These are phyloP conservation scores for Ahaetulla prasina DNA, from an alignment of 2,113 vertebrate genomes.

Conservation along the genomic window DNA sequence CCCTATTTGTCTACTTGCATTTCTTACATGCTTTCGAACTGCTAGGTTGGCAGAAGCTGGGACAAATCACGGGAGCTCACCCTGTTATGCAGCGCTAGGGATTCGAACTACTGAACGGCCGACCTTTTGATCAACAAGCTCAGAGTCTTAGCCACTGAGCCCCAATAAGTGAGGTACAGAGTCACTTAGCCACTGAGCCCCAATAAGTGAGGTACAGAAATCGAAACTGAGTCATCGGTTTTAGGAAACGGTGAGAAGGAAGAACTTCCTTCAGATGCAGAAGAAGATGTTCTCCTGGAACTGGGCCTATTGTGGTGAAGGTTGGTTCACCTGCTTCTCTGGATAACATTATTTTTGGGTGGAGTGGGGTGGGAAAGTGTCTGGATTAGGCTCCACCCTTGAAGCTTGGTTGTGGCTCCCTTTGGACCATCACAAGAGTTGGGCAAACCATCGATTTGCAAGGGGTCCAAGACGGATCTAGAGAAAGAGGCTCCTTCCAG, in stretches of 20 bases:
- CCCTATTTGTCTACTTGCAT: no score
- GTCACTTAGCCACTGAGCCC: no score
- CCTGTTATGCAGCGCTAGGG: no score
- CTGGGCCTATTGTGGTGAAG: background rate
- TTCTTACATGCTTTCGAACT: no score
- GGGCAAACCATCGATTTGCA: background rate
- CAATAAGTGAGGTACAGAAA: conserved; percentile 84
- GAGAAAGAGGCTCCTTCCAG: background rate
- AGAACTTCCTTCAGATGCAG: background rate
- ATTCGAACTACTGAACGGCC: no score
- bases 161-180: conserved; percentile 82
- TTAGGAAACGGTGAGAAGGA: conserved; percentile 74
- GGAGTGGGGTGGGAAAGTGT: background rate
- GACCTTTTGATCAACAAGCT: no score
- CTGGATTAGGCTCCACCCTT: background rate
- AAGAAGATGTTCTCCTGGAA: background rate
- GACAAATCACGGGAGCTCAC: no score
- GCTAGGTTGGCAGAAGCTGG: no score
- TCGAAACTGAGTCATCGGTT: conserved; percentile 86
- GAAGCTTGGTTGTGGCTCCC: background rate
- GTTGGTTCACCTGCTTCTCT: background rate
- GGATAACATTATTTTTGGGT: background rate
- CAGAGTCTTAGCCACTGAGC: no score
- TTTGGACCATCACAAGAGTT: background rate
- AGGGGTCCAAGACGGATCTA: background rate